Percentiles rank a stretch among this genome's conserved stretches.
Evolutionary conservation across 2,888 invertebrate species (phyloP).

Genomic region (Lepetodrilus schrolli): DNA sequence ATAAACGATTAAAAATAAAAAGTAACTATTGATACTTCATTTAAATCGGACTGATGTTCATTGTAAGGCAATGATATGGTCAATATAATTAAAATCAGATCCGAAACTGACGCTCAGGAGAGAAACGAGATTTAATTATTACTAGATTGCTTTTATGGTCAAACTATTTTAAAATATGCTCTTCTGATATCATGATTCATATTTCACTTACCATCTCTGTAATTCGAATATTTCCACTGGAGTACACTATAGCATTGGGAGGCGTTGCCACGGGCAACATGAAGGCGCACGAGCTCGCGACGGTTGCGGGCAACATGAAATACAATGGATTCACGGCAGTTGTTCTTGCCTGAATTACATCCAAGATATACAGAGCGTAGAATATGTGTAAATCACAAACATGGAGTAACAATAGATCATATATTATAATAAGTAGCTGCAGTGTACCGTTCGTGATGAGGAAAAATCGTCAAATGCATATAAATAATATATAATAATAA

Average conservation of each 20-base stretch:
- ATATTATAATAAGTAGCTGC: too few relatives aligned
- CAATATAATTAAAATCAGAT: too few relatives aligned
- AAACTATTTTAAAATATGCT: neutral
- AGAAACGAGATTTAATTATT: neutral
- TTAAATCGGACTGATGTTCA: too few relatives aligned
- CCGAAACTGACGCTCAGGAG: neutral
- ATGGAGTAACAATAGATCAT: too few relatives aligned
- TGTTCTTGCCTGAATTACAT: conserved; percentile 79
- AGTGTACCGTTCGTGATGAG: too few relatives aligned
- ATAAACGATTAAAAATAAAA: too few relatives aligned
- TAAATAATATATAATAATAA: too few relatives aligned
- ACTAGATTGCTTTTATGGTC: neutral
- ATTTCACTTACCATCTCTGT: conserved; percentile 75
- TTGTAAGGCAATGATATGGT: too few relatives aligned
- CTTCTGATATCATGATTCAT: neutral
- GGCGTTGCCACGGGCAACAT: conserved; percentile 96
- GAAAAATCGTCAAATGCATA: too few relatives aligned
- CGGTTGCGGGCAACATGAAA: conserved; percentile 90
- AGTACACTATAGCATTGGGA: conserved; percentile 93
- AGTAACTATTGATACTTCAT: too few relatives aligned
- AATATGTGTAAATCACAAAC: too few relatives aligned
- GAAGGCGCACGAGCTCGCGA: conserved; percentile 91
- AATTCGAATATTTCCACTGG: conserved; percentile 72
- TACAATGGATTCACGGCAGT: conserved; percentile 88
- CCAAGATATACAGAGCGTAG: too few relatives aligned